phyloP scores from a whole-genome alignment of 2,113 vertebrate genomes.

The Hydrolagus affinis region DNA sequence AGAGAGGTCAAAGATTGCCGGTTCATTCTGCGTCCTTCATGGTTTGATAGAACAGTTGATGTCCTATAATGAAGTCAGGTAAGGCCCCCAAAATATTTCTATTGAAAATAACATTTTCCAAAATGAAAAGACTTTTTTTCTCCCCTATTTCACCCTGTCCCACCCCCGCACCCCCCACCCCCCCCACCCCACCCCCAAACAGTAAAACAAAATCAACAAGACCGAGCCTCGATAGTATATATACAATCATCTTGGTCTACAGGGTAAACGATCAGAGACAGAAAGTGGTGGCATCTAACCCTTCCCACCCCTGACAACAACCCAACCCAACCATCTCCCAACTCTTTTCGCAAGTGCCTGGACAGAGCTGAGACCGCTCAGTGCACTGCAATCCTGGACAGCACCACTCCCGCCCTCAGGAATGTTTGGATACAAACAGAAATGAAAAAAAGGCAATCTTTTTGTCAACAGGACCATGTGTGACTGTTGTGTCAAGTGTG shows the following conservation, averaged over 20 bases:
- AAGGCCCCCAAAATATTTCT: constrained; percentile 21
- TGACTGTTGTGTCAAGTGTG: background rate
- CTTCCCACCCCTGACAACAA: no score
- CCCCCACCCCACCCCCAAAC: background rate
- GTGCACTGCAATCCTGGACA: background rate
- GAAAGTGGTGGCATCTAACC: background rate
- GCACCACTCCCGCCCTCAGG: background rate
- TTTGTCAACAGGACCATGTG: background rate
- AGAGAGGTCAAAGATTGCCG: background rate
- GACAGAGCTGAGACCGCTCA: background rate
- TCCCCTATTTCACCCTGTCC: no score
- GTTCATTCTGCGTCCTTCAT: constrained; percentile 13
- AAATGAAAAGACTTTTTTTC: background rate
- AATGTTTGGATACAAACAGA: background rate
- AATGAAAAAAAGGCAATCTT: background rate
- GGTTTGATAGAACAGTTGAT: background rate
- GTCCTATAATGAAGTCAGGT: background rate
- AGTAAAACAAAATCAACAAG: constrained; percentile 19
- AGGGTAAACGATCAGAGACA: background rate
- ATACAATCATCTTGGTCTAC: constrained; percentile 31
- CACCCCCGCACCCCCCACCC: no score
- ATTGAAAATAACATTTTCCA: constrained; percentile 19
- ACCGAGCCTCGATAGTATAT: constrained; percentile 9
- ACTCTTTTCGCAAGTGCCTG: background rate
- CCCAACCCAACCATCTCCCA: background rate